A percentile compares a stretch with the other conserved stretches of the same genome.
Evolutionary conservation across 2,797 vertebrate species (phyloP).

Genomic region (Rhadinocentrus ornatus): DNA sequence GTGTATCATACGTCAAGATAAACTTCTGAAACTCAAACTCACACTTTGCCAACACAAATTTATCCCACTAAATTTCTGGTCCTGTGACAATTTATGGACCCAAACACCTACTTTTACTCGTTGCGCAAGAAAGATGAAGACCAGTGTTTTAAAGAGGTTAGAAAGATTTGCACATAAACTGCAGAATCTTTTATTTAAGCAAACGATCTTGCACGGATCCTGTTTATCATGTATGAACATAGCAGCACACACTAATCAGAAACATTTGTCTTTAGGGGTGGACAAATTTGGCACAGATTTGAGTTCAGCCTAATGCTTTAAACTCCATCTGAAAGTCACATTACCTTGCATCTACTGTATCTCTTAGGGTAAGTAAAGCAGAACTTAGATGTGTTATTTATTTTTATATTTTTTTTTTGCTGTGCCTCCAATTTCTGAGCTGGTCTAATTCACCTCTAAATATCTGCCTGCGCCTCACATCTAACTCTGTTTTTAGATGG

Average conservation of each 20-base stretch:
- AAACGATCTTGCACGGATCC: not conserved
- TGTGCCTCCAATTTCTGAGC: conserved; percentile 38
- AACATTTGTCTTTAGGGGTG: conserved; percentile 48
- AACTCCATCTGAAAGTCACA: conserved; percentile 14
- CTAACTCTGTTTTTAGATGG: conserved; percentile 58
- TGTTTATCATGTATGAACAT: conserved; percentile 38
- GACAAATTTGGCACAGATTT: conserved; percentile 32
- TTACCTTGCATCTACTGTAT: conserved; percentile 13
- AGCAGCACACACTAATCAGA: conserved; percentile 32
- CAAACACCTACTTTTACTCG: not conserved
- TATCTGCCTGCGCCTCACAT: conserved; percentile 58
- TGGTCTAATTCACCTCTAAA: conserved; percentile 27
- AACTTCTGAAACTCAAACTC: not conserved
- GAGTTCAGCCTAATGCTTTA: conserved; percentile 18
- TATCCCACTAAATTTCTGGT: not conserved
- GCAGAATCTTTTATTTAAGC: conserved; percentile 6
- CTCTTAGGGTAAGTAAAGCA: conserved; percentile 6
- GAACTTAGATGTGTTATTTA: conserved; percentile 36
- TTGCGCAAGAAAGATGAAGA: not conserved
- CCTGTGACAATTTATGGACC: not conserved
- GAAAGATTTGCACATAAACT: conserved; percentile 5
- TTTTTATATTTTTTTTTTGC: not conserved
- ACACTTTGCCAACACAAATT: not conserved
- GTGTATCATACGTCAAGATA: not conserved
- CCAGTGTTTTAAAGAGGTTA: not conserved